Evolutionary conservation across 2,797 vertebrate species (phyloP).

Genomic region (Esox masquinongy): DNA sequence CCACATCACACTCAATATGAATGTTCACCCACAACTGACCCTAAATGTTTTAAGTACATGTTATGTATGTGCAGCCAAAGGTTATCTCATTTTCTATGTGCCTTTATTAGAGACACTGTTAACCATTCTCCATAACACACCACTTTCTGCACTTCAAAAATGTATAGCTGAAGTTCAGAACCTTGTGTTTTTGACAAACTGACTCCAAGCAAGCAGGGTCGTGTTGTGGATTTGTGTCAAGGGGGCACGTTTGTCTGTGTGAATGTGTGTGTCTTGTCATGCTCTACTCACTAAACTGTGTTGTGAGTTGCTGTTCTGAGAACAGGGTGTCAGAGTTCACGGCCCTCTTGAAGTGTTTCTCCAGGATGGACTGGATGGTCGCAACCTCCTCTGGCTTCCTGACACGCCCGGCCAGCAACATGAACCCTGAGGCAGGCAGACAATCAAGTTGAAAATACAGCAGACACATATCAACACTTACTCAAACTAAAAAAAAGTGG

Average conservation of each 20-base stretch:
- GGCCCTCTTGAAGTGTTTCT: constrained; percentile 93
- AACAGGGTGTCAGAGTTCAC: constrained; percentile 84
- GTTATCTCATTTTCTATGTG: neutral
- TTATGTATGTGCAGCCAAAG: neutral
- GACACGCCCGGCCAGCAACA: constrained; percentile 93
- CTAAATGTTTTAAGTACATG: neutral
- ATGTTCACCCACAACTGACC: neutral
- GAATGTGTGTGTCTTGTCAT: neutral
- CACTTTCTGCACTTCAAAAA: neutral
- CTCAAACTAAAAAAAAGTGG: neutral
- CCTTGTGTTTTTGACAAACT: neutral
- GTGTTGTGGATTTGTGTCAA: neutral
- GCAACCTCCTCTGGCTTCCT: constrained; percentile 89
- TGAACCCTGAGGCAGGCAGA: constrained; percentile 79
- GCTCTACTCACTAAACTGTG: constrained; percentile 84
- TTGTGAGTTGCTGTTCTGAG: constrained; percentile 81
- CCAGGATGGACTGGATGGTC: constrained; percentile 84
- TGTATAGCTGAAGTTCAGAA: neutral
- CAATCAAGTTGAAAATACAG: no score
- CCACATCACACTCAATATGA: constrained; percentile 22
- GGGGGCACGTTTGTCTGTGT: neutral
- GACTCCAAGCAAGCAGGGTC: neutral
- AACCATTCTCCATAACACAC: neutral
- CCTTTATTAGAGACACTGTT: neutral
- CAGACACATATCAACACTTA: neutral